Evolutionary conservation across 2,797 vertebrate genomes (phyloP), one percentile per base, ranked within the genome.

Genomic region (Pseudocheirus occidentalis): DNA sequence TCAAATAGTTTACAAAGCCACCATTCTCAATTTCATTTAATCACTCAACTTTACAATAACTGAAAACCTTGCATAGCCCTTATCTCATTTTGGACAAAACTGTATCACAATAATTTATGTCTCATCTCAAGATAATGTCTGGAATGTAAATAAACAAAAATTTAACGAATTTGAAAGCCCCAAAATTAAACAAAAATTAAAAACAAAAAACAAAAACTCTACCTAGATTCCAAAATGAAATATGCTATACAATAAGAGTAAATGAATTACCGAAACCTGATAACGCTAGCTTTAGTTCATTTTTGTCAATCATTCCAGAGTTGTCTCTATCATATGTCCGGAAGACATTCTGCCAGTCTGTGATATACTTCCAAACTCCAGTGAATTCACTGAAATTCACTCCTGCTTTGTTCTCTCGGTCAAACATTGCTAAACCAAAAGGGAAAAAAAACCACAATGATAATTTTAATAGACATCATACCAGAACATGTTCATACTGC

Each of bases 321-420:
- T 99, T 99, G 99, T 99, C 99, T 94, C 99, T 98, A 98, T 99
- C 99, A 89, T 99, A 99, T 9, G 99, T 99, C 97, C 99, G 99
- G 99, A 99, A 99, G 98, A 99, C 99, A 97, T 99, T 99, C 99
- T 99, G 99, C 99, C 99, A 99, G 98, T 99, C 99, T 0, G 99
- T 99, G 98, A 99, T 99, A 97, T 99, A 99, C 96, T 99, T 99
- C 99, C 99, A 99, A 91, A 99, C 99, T 2, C 99, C 99, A 0
- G 99, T 99, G 91, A 99, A 99, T 99, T 99, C 99, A 24, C 99
- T 99, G 98, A 99, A 99, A 98, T 99, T 99, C 97, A 99, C 99
- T 0, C 99, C 99, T 0, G 99, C 99, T 99, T 99, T 99, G 98
- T 99, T 99, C 97, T 99, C 99, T 96, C 99, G 98, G 99, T 99